Evolutionary conservation across 2,888 invertebrate species (phyloP), one percentile per base, ranked within the genome.

Genomic region (Fragum whitleyi): DNA sequence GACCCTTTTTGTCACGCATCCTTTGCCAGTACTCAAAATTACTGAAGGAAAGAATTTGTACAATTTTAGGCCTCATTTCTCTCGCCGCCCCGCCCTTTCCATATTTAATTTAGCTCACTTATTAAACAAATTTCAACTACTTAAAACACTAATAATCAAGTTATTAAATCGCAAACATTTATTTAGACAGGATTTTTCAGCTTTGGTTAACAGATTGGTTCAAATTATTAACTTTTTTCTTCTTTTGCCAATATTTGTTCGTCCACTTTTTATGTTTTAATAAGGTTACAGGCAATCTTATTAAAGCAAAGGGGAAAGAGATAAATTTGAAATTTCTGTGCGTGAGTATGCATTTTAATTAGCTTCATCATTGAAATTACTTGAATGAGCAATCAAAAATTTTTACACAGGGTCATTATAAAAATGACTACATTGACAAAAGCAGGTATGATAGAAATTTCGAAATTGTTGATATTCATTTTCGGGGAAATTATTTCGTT

Each of bases 271-370:
- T 36, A 9, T 36, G 9, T 36, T 36, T 36, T 36, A 36, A 36
- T 9, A 36, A 36, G 32, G 32, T 36, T 36, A 36, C 32, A 36
- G n/a, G n/a, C n/a, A n/a, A n/a, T n/a, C n/a, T n/a, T 36, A 3
- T 36, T 36, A 36, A 3, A 36, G 6, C 2, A 57, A 11, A 57
- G 5, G 57, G 26, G 57, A 57, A 57, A 61, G 19, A 32, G 61
- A 61, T 61, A 29, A 32, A 61, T 32, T 29, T n/a, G 32, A 61
- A 32, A 61, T 61, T 29, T 26, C 36, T 32, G 29, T 61, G 28
- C 32, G 61, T 61, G 61, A 61, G 61, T 29, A 32, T 61, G 61
- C 61, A 61, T 61, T 47, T n/a, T 61, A 61, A 29, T 61, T 61
- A 61, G n/a, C 29, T 32, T 61, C 61, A n/a, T 61, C 61, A 61